Percentiles rank a stretch among this genome's conserved stretches.
Conservation (phyloP, 2,113 vertebrate genomes). For the Herpetotheres cachinnans region DNA sequence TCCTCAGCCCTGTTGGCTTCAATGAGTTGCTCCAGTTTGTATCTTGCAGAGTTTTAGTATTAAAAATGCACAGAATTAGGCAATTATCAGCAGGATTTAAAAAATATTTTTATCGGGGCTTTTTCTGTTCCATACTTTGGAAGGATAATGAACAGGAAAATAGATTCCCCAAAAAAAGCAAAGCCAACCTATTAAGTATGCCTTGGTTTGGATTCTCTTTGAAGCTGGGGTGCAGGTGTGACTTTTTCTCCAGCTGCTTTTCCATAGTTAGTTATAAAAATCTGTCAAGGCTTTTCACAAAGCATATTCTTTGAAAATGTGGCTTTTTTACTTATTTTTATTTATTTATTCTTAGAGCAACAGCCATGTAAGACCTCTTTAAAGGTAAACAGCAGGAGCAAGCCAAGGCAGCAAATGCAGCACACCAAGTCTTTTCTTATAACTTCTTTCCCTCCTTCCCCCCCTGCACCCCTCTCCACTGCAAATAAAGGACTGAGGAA, state of each 20-base stretch:
- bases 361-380: not conserved
- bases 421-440: not conserved
- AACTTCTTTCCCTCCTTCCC: not conserved
- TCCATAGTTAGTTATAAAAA: not conserved
- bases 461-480: not conserved
- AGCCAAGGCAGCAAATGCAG: not conserved
- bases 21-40: not conserved
- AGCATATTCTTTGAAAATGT: not conserved
- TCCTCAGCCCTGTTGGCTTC: not conserved
- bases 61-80: not conserved
- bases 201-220: not conserved
- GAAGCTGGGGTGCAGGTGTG: not conserved
- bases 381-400: not conserved
- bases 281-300: not conserved
- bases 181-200: not conserved
- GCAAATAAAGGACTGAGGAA: not conserved
- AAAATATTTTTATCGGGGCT: not conserved
- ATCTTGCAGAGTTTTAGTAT: not conserved
- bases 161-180: not conserved
- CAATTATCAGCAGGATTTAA: rapidly evolving
- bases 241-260: not conserved
- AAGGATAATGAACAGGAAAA: not conserved
- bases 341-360: not conserved
- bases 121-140: not conserved
- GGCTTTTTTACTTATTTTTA: not conserved